Evolutionary conservation across 2,888 invertebrate genomes (phyloP).

Genomic region (Chrysomela aeneicollis): DNA sequence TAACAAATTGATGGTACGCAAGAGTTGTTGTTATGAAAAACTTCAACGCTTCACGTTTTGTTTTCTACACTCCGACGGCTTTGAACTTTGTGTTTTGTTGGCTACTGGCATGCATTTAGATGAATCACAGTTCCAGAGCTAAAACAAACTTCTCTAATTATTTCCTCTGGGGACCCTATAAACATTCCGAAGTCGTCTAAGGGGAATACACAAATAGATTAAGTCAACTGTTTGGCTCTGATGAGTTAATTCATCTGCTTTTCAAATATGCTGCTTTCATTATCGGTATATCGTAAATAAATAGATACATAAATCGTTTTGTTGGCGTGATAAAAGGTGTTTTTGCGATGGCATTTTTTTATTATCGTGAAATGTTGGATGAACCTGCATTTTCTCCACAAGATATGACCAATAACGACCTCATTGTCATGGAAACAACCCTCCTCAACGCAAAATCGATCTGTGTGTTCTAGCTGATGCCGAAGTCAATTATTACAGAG

Average conservation of each 20-base stretch:
- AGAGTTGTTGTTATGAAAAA: slow-evolving; percentile 10
- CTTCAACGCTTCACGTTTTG: slow-evolving; percentile 19
- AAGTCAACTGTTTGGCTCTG: neutral
- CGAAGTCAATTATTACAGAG: slow-evolving; percentile 12
- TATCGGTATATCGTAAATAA: neutral
- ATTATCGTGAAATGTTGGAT: neutral
- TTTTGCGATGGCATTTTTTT: too few species aligned
- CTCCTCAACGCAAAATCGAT: slow-evolving; percentile 7
- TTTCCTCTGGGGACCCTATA: slow-evolving; percentile 18
- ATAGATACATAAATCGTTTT: too few species aligned
- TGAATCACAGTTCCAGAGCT: slow-evolving; percentile 27
- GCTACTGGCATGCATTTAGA: slow-evolving; percentile 30
- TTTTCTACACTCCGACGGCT: slow-evolving; percentile 23
- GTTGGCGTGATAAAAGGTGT: too few species aligned
- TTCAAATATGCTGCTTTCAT: neutral
- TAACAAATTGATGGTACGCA: slow-evolving; percentile 7
- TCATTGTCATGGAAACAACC: slow-evolving; percentile 7
- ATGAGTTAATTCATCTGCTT: neutral
- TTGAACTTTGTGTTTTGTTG: slow-evolving; percentile 30
- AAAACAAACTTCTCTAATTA: slow-evolving; percentile 26
- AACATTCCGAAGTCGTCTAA: slow-evolving; percentile 2
- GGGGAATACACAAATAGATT: slow-evolving; percentile 11
- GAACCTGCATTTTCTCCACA: neutral
- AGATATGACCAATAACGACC: neutral
- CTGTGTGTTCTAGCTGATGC: neutral